phyloP scores from a whole-genome alignment of 2,888 invertebrate species.

The Erebia aethiops region DNA sequence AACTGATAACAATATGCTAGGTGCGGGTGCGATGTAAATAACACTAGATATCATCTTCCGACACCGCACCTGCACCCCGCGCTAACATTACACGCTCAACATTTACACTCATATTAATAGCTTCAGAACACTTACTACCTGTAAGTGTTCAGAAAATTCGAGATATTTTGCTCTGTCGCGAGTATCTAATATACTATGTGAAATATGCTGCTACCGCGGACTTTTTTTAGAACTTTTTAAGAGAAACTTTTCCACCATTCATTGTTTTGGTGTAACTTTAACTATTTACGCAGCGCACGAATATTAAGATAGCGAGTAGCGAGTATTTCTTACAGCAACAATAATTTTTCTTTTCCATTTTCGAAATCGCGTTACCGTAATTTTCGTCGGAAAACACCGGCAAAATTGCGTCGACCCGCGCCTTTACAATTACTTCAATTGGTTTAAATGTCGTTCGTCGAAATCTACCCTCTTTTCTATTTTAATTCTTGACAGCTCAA shows the following conservation, averaged over 20 bases:
- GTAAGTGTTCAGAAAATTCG: no score
- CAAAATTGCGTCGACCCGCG: constrained; percentile 16
- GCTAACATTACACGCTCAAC: constrained; percentile 2
- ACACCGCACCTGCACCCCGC: constrained; percentile 38
- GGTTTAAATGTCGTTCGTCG: constrained; percentile 10
- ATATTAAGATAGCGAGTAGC: neutral
- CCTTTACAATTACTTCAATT: constrained; percentile 18
- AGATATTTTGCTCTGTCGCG: neutral
- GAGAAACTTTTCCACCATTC: no score
- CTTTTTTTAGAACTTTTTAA: no score
- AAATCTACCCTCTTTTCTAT: constrained; percentile 1
- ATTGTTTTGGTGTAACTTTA: no score
- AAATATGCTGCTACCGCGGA: no score
- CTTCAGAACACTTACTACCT: no score
- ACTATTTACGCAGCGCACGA: no score
- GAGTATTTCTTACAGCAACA: neutral
- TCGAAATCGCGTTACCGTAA: constrained; percentile 9
- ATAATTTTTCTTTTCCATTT: constrained; percentile 7
- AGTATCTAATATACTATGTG: neutral
- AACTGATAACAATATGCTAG: constrained; percentile 35
- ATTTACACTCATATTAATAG: neutral
- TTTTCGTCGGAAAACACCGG: constrained; percentile 11
- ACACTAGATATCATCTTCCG: constrained; percentile 43
- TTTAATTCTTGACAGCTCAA: constrained; percentile 11
- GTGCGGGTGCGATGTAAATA: constrained; percentile 41